Base-by-base conservation (phyloP, 37 sponge, comb jelly and placozoan species). In the Cladorhizidae sp. region DNA sequence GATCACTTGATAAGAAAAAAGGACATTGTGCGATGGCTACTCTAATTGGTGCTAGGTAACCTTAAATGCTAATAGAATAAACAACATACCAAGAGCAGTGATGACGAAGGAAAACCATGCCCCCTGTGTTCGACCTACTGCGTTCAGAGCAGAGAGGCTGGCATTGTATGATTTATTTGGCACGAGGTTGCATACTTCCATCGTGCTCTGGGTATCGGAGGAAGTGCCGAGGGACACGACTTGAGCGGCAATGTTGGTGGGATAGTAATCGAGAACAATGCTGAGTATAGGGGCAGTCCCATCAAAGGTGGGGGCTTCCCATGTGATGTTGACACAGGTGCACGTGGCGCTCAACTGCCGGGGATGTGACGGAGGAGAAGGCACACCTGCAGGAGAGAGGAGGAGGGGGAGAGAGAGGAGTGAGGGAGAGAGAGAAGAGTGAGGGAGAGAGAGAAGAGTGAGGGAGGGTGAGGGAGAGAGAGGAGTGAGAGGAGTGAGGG, bases 111-210 rank as follows among this genome's bases (percentile, higher is more conserved):
- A 22, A 43, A 81, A 58, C 15, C 35, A 28, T 15, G 57, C 73
- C 55, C 28, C 64, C 31, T 15, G 22, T 8, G 73, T 81, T 21
- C 14, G 21, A 15, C 82, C 82, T 12, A 72, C 82, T 21, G 45
- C 49, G 62, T 81, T 81, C 7, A 55, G 5, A 29, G 82, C 37
- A 3, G 50, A n/a, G 1, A 81, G 59, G 22, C 15, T 81, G 1
- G 63, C 71, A 71, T 73, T 40, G 73, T 81, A 81, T 28, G 62
- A 17, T 40, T 37, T 73, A 61, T 81, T 81, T 29, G 82, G 82
- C 20, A 78, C 72, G 18, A 81, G 37, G n/a, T 59, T 64, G 31
- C 82, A 81, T 9, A 81, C 31, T 20, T 81, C 73, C 40, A 81
- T 56, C 39, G 7, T 61, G 0, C 62, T 81, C 37, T 36, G 73